These are phyloP conservation scores for Oasisia sp. DNA, from an alignment of 2,888 invertebrate genomes.

Conservation along the genomic window DNA sequence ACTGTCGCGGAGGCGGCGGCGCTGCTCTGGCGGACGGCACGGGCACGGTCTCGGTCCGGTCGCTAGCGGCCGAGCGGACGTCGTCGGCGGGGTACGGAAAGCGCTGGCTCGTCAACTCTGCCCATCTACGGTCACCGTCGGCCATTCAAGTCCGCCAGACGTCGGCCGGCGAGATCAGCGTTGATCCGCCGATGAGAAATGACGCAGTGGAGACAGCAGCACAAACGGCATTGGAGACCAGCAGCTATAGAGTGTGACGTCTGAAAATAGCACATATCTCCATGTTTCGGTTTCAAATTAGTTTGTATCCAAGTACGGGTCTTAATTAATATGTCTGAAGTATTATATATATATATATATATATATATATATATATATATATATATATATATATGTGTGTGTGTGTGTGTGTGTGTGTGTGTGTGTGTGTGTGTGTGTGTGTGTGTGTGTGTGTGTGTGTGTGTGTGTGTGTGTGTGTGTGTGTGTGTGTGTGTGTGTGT, in stretches of 20 bases:
- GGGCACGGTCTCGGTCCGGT: not conserved
- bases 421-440: too few species aligned
- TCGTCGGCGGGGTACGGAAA: not conserved
- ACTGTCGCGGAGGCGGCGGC: not conserved
- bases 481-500: too few species aligned
- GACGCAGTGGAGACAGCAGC: not conserved
- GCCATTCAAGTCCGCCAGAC: not conserved
- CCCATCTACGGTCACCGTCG: constrained; percentile 5
- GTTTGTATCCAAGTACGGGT: not conserved
- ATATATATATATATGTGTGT: too few species aligned
- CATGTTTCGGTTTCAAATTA: not conserved
- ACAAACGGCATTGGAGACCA: not conserved
- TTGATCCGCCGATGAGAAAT: not conserved
- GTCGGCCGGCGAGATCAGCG: not conserved
- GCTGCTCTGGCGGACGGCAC: not conserved
- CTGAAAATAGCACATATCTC: not conserved
- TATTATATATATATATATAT: too few species aligned
- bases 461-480: too few species aligned
- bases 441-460: too few species aligned
- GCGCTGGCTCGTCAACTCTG: not conserved
- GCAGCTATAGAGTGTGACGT: not conserved
- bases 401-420: too few species aligned
- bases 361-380: too few species aligned
- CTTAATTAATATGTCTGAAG: too few species aligned
- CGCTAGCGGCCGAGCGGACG: not conserved